A percentile compares a stretch with the other conserved stretches of the same genome.
phyloP scores from a whole-genome alignment of 2,113 vertebrate species.

The Atractosteus spatula region DNA sequence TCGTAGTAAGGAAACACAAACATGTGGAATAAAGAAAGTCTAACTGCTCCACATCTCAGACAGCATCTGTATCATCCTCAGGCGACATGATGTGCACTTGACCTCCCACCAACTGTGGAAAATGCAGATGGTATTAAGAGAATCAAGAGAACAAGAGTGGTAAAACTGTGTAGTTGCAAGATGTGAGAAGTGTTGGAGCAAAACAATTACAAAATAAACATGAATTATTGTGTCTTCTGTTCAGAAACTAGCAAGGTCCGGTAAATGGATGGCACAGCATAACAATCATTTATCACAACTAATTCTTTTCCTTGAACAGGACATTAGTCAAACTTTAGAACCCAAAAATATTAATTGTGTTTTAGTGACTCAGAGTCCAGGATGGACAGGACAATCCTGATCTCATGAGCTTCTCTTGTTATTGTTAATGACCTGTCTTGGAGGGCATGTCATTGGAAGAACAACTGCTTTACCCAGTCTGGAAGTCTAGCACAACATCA shows the following conservation, averaged over 20 bases:
- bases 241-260: background rate
- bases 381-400: constrained; percentile 37
- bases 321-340: background rate
- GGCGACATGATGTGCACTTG: constrained; percentile 7
- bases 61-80: background rate
- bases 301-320: background rate
- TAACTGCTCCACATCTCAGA: background rate
- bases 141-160: constrained; percentile 11
- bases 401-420: constrained; percentile 29
- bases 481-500: no score
- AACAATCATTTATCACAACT: background rate
- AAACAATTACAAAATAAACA: background rate
- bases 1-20: background rate
- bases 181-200: background rate
- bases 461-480: no score
- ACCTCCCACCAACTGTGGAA: background rate
- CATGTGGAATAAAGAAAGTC: background rate
- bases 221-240: background rate
- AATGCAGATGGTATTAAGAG: constrained; percentile 10
- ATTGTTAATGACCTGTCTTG: constrained; percentile 54
- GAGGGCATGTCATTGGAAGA: constrained; percentile 32
- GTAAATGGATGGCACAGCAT: constrained; percentile 4
- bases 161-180: constrained; percentile 4
- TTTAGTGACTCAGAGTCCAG: constrained; percentile 29
- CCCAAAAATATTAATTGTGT: background rate